These are phyloP conservation scores for Saiga tatarica DNA, from an alignment of 2,113 vertebrate species.

Conservation along the genomic window DNA sequence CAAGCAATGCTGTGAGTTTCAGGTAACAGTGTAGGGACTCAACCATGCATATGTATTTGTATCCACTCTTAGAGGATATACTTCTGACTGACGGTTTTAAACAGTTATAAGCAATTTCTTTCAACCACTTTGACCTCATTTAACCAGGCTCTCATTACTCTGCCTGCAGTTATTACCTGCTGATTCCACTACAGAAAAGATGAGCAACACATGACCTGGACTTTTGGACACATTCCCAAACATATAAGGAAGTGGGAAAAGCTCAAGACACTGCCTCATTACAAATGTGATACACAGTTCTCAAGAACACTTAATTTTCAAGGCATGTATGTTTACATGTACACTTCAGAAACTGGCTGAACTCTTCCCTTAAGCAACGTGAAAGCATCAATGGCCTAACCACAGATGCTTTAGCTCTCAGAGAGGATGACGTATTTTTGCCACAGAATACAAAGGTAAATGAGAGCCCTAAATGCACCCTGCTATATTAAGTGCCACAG, in stretches of 20 bases:
- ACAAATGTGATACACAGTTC: background rate
- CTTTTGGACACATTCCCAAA: conserved; percentile 38
- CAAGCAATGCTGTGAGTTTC: background rate
- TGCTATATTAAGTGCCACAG: conserved; percentile 27
- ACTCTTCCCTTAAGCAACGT: conserved; percentile 37
- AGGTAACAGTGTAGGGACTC: background rate
- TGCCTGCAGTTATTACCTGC: background rate
- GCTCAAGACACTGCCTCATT: background rate
- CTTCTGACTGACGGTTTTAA: background rate
- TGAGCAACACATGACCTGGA: background rate
- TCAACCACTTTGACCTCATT: background rate
- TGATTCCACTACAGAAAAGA: background rate
- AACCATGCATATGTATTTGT: background rate
- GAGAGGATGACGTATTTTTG: conserved; percentile 7
- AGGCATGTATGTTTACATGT: background rate
- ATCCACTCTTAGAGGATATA: background rate
- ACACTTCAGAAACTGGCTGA: background rate
- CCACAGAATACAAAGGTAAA: background rate
- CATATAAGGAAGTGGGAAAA: conserved; percentile 47
- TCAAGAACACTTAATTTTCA: background rate
- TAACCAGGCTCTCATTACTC: conserved; percentile 4
- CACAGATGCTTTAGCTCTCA: conserved; percentile 6
- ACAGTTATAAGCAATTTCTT: background rate
- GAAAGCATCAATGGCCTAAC: conserved; percentile 43
- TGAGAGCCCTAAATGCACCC: conserved; percentile 6